Evolutionary conservation across 1,140 invertebrate species (phyloP), one percentile per base, ranked within the genome.

Genomic region (Triops cancriformis): DNA sequence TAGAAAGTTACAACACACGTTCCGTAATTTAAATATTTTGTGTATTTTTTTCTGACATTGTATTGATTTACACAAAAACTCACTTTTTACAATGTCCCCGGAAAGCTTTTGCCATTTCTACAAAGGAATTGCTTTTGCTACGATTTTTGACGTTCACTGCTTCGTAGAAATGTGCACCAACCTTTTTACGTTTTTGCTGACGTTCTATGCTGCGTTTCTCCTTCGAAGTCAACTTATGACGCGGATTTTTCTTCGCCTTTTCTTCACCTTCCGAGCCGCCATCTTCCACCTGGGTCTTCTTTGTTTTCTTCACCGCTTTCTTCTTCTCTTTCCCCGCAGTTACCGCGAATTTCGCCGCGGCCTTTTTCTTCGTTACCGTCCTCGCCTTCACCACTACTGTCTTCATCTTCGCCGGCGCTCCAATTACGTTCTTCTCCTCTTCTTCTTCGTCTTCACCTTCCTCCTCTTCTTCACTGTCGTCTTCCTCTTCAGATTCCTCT

Each of bases 161-260:
- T 87, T 95, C 91, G 85, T 98, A 98, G 83, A 97, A 98, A 85
- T 97, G 94, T 82, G 91, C 93, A 79, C 95, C 96, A 80, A 94
- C 91, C 82, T 96, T 97, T 83, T 93, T 96, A 3, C 91, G 87
- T 83, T 91, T 94, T 79, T 88, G 86, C 26, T 89, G 87, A 76
- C 94, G 87, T 80, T 95, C 92, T 18, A 91, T 78, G 9, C 90
- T 91, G 81, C 94, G 87, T 80, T 89, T 89, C 82, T 94, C 87
- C 85, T 93, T 95, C 76, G 92, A 92, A 12, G 90, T 94, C 64
- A 93, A 82, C 75, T 79, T 80, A 31, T 73, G 42, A 26, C 74
- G 75, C 41, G 45, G 78, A 45, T 79, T 80, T 18, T 77, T 73
- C 72, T 27, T 5, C 26, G 31, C n/a, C 14, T 45, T 27, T 12